phyloP scores from a whole-genome alignment of 2,888 invertebrate genomes.

The Dasypolia templi region DNA sequence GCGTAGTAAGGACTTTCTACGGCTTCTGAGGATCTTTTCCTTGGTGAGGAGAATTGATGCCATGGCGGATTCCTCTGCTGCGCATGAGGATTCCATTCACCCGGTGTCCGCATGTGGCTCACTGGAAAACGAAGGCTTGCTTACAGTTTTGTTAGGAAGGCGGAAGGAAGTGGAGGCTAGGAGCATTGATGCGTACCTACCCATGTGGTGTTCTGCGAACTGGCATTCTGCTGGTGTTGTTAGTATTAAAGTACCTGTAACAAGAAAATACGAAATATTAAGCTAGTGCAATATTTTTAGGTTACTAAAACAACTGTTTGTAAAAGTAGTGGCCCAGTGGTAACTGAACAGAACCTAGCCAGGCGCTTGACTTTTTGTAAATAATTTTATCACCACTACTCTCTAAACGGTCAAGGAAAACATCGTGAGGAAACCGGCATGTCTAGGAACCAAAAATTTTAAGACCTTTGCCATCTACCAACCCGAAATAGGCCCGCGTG shows the following conservation, averaged over 20 bases:
- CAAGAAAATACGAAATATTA: conserved; percentile 47
- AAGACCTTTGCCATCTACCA: no score
- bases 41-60: conserved; percentile 84
- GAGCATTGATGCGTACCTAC: conserved; percentile 89
- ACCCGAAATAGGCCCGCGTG: no score
- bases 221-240: conserved; percentile 78
- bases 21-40: conserved; percentile 84
- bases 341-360: no score
- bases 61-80: conserved; percentile 82
- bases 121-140: conserved; percentile 74
- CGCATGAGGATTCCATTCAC: conserved; percentile 76
- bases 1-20: conserved; percentile 51
- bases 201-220: conserved; percentile 83
- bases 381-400: no score
- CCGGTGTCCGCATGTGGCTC: conserved; percentile 77
- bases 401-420: no score
- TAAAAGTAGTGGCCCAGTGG: no score
- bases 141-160: conserved; percentile 42
- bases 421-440: no score
- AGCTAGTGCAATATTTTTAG: no score
- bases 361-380: no score
- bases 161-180: conserved; percentile 30
- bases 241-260: conserved; percentile 82
- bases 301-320: no score
- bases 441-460: no score